A percentile compares a stretch with the other conserved stretches of the same genome.
Conservation (phyloP, 2,797 vertebrate species). For the Eulemur mongoz region DNA sequence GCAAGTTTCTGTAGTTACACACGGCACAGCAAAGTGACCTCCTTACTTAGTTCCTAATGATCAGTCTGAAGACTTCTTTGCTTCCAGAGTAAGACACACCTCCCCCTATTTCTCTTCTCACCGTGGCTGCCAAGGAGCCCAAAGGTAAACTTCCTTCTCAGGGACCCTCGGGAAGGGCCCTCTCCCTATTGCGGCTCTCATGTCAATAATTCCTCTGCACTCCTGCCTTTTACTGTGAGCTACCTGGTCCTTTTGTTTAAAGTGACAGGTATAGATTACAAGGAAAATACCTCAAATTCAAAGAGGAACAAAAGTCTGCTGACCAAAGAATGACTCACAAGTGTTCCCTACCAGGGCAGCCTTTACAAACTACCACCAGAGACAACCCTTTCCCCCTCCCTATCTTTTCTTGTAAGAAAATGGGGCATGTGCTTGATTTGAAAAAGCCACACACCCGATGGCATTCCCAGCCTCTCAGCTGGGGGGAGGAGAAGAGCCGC, state of each 20-base stretch:
- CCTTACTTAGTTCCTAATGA: neutral
- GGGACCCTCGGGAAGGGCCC: neutral
- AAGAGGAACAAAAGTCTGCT: neutral
- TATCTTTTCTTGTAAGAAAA: neutral
- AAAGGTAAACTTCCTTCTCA: neutral
- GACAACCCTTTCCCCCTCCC: neutral
- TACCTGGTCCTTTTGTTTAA: neutral
- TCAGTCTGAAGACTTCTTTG: neutral
- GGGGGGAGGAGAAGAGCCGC: neutral
- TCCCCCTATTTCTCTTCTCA: neutral
- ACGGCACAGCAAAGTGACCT: neutral
- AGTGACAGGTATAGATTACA: neutral
- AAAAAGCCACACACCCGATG: neutral
- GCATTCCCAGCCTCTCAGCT: neutral
- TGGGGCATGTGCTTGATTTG: neutral
- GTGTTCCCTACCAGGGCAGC: neutral
- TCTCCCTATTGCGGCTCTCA: neutral
- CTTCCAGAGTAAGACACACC: neutral
- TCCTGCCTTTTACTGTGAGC: neutral
- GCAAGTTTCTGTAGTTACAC: rapidly evolving
- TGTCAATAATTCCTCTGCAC: neutral
- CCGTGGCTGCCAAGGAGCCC: neutral
- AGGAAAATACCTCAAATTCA: neutral
- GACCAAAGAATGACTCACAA: neutral
- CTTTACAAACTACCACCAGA: neutral